Conservation (phyloP, 2,113 vertebrate genomes). For the Carettochelys insculpta region DNA sequence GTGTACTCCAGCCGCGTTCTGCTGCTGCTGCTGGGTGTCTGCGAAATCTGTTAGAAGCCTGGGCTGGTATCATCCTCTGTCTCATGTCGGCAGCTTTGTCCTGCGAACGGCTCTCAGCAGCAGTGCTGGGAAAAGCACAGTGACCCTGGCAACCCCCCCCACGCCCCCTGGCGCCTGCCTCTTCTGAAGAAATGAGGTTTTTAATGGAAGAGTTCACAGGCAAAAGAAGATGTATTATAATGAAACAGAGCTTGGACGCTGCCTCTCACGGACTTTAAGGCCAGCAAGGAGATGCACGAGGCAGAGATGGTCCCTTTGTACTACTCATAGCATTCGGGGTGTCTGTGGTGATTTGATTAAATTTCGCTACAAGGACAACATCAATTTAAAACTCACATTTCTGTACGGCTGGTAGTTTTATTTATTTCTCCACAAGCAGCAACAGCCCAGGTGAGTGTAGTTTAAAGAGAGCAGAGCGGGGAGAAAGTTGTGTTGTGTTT, state of each 20-base stretch:
- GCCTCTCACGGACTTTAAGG: no score
- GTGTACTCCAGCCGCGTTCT: not conserved
- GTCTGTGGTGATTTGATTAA: not conserved
- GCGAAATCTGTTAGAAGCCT: not conserved
- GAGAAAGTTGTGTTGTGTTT: not conserved
- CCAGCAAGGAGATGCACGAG: not conserved
- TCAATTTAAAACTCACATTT: not conserved
- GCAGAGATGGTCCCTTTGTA: not conserved
- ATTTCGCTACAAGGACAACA: no score
- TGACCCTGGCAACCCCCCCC: not conserved
- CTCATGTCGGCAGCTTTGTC: not conserved
- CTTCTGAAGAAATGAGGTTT: not conserved
- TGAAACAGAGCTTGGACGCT: not conserved
- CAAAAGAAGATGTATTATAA: not conserved
- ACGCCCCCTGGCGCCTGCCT: no score
- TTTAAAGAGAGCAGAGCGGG: not conserved
- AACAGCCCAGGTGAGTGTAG: not conserved
- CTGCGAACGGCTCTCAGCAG: no score
- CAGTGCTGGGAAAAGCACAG: not conserved
- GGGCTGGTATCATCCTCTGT: not conserved
- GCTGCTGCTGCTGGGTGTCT: not conserved
- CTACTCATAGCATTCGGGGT: no score
- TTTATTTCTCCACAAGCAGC: not conserved
- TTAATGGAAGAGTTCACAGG: not conserved
- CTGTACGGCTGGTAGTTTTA: not conserved